Percentiles rank a stretch among this genome's conserved stretches.
Evolutionary conservation across 2,888 invertebrate species (phyloP).

Genomic region (Masnerella sp.): DNA sequence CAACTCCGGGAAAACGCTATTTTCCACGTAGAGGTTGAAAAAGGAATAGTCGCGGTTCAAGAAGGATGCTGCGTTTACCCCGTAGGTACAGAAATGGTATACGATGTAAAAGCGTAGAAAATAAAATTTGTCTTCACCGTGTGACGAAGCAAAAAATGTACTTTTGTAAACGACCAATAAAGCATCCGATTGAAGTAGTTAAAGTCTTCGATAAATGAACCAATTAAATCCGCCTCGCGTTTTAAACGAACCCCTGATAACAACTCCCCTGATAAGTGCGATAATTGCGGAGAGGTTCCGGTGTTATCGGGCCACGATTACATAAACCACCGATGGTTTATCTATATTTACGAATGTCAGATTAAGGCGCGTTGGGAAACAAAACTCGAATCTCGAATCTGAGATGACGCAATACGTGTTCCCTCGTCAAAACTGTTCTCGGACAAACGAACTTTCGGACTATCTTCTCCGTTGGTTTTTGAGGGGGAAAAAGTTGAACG

Average conservation of each 20-base stretch:
- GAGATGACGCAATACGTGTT: slow-evolving; percentile 28
- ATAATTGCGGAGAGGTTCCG: slow-evolving; percentile 32
- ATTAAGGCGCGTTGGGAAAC: slow-evolving; percentile 35
- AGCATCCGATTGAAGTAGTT: neutral
- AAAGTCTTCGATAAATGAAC: slow-evolving; percentile 5
- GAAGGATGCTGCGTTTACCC: slow-evolving; percentile 56
- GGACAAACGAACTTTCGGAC: neutral
- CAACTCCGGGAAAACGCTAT: slow-evolving; percentile 77
- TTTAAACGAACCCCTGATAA: slow-evolving; percentile 32
- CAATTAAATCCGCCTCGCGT: slow-evolving; percentile 20
- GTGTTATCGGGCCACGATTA: slow-evolving; percentile 42
- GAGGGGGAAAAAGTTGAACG: neutral
- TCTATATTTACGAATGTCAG: slow-evolving; percentile 44
- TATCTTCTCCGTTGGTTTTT: slow-evolving; percentile 6
- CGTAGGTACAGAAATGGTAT: slow-evolving; percentile 69
- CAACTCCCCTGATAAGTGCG: too few species aligned
- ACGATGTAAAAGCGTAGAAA: slow-evolving; percentile 46
- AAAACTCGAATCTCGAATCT: slow-evolving; percentile 12
- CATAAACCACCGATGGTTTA: slow-evolving; percentile 37
- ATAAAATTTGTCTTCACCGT: neutral
- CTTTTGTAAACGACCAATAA: slow-evolving; percentile 34
- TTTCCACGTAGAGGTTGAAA: slow-evolving; percentile 75
- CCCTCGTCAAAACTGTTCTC: slow-evolving; percentile 17
- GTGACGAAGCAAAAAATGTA: neutral
- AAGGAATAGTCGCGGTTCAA: slow-evolving; percentile 63